Percentiles rank a stretch among this genome's conserved stretches.
These are phyloP conservation scores for Hylaea fasciaria DNA, from an alignment of 2,888 invertebrate species.

Conservation along the genomic window DNA sequence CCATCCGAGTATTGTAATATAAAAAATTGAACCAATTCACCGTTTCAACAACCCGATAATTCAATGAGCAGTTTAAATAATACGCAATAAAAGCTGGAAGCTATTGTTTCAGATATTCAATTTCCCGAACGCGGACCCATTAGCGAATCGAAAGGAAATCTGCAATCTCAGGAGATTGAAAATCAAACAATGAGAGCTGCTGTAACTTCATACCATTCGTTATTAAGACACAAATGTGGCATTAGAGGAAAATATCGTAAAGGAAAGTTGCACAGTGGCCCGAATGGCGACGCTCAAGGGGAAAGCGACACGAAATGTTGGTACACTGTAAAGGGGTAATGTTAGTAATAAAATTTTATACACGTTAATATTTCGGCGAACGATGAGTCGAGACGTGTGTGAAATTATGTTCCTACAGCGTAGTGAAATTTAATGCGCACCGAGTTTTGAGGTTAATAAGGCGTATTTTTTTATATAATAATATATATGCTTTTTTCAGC, in stretches of 20 bases:
- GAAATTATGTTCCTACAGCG: conserved; percentile 74
- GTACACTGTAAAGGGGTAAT: conserved; percentile 77
- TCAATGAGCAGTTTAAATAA: conserved; percentile 67
- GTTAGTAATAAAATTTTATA: conserved; percentile 82
- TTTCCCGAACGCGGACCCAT: conserved; percentile 65
- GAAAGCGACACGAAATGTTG: conserved; percentile 75
- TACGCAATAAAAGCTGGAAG: conserved; percentile 60
- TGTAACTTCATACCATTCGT: conserved; percentile 77
- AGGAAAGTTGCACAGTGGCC: conserved; percentile 57
- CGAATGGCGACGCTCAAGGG: conserved; percentile 46
- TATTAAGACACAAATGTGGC: conserved; percentile 81
- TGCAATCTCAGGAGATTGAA: conserved; percentile 75
- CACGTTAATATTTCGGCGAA: conserved; percentile 81
- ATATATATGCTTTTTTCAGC: conserved; percentile 20
- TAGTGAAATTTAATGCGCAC: conserved; percentile 69
- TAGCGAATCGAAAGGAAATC: conserved; percentile 68
- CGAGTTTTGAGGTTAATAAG: conserved; percentile 48
- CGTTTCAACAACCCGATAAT: conserved; percentile 53
- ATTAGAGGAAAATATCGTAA: conserved; percentile 76
- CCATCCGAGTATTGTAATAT: conserved; percentile 55
- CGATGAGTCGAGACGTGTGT: conserved; percentile 80
- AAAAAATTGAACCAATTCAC: conserved; percentile 51
- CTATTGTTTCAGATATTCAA: conserved; percentile 68
- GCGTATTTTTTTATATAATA: conserved; percentile 37
- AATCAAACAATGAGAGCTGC: conserved; percentile 77